Conservation (phyloP, 2,888 invertebrate genomes). For the Octonoba sinensis region DNA sequence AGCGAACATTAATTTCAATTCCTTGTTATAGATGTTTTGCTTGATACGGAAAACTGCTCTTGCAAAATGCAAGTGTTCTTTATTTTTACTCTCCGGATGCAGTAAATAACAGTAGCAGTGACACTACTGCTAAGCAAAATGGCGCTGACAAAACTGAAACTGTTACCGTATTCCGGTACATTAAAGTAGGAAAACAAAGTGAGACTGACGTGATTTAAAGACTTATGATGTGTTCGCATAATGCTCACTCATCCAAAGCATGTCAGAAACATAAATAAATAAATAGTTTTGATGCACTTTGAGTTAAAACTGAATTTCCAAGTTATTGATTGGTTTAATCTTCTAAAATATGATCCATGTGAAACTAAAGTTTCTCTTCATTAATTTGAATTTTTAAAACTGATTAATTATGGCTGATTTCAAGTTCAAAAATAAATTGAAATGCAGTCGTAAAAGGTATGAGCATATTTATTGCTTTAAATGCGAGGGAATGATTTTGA, state of each 20-base stretch:
- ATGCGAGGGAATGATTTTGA: no score
- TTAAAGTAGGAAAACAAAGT: conserved; percentile 7
- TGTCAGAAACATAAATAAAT: no score
- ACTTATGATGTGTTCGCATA: not conserved
- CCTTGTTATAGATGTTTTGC: conserved; percentile 47
- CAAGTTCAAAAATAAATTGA: no score
- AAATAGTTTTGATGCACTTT: no score
- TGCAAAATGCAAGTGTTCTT: conserved; percentile 21
- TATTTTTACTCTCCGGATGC: not conserved
- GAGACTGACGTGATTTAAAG: not conserved
- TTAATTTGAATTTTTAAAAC: no score
- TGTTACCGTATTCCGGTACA: not conserved
- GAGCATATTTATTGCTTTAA: no score
- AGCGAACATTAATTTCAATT: conserved; percentile 55
- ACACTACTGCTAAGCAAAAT: conserved; percentile 8
- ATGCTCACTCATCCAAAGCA: not conserved
- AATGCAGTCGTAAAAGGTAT: no score
- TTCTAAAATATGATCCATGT: no score
- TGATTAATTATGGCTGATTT: no score
- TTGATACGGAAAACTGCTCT: conserved; percentile 16
- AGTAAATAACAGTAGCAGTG: conserved; percentile 28
- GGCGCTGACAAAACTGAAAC: not conserved
- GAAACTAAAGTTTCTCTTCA: no score
- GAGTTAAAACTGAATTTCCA: no score
- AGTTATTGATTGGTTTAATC: no score